Evolutionary conservation across 2,113 vertebrate genomes (phyloP), one percentile per base, ranked within the genome.

Genomic region (Podiceps cristatus): DNA sequence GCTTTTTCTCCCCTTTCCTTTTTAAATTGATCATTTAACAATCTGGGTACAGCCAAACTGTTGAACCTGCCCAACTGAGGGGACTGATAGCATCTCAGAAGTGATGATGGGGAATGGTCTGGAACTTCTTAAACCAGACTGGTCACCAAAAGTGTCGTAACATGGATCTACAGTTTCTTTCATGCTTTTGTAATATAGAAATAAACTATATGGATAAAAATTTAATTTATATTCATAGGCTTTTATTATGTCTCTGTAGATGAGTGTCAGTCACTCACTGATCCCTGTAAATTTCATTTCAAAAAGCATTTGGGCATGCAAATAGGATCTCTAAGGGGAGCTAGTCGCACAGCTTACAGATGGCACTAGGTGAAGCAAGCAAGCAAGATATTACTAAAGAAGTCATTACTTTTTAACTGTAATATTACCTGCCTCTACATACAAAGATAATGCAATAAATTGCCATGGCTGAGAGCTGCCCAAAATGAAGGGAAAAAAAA

Each of bases 211-310:
- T 27, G 22, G 49, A 68, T 68, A 86, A 88, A 91, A 49, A 24
- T 64, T 33, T 79, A 86, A 95, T 95, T 96, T 87, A 83, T 95
- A 96, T 94, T 95, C 82, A 97, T 77, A 77, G 18, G 5, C 27
- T 92, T 96, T 88, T 91, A 92, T 88, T 78, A 72, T 10, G 28
- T 91, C 49, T 80, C 72, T 82, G 58, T 67, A 91, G 78, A 80
- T 78, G 42, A 59, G 18, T 93, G 80, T 91, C 90, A 96, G 78
- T 89, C 92, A 82, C 29, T 92, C 83, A 84, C 50, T 88, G 86
- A 94, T 79, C 88, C 78, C 37, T 93, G 60, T 35, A 96, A 95
- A 92, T 78, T 86, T 75, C 64, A 93, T 95, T 96, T 93, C 72
- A 86, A 88, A 88, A 82, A 88, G 59, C 55, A 96, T 53, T 20